These are phyloP conservation scores for Fukomys damarensis DNA, from an alignment of 2,113 vertebrate species.

Conservation along the genomic window DNA sequence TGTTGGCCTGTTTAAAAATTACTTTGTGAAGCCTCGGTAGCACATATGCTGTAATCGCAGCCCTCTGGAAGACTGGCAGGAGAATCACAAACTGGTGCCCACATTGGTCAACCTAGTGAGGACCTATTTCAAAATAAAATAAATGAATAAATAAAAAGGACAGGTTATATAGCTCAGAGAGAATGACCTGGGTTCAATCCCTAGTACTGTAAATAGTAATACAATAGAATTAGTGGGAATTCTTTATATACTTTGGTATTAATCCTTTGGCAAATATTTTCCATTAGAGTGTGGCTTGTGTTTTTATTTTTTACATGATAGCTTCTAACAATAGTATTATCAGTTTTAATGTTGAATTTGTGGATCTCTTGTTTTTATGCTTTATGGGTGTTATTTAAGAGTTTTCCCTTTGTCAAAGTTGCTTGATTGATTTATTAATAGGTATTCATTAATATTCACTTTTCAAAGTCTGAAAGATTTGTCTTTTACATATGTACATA, in stretches of 20 bases:
- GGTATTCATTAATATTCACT: not conserved
- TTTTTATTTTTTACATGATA: not conserved
- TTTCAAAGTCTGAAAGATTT: not conserved
- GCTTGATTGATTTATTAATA: not conserved
- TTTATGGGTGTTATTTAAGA: not conserved
- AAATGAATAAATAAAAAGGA: not conserved
- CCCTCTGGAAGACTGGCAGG: not conserved
- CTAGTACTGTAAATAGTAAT: not conserved
- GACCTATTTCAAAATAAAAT: not conserved
- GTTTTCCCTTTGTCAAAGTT: not conserved
- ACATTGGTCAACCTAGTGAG: not conserved
- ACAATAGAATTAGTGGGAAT: not conserved
- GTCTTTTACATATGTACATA: not conserved
- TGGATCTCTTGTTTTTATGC: not conserved
- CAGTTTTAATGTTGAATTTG: not conserved
- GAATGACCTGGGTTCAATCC: not conserved
- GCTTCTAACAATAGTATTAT: not conserved
- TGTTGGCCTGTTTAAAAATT: conserved; percentile 22
- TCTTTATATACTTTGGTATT: not conserved
- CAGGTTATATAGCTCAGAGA: not conserved
- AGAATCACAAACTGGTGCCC: not conserved
- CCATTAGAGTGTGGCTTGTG: not conserved
- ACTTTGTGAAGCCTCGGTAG: not conserved
- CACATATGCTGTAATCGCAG: not conserved
- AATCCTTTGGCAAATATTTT: not conserved